phyloP scores from a whole-genome alignment of 2,888 invertebrate species.

The Urechis unicinctus region DNA sequence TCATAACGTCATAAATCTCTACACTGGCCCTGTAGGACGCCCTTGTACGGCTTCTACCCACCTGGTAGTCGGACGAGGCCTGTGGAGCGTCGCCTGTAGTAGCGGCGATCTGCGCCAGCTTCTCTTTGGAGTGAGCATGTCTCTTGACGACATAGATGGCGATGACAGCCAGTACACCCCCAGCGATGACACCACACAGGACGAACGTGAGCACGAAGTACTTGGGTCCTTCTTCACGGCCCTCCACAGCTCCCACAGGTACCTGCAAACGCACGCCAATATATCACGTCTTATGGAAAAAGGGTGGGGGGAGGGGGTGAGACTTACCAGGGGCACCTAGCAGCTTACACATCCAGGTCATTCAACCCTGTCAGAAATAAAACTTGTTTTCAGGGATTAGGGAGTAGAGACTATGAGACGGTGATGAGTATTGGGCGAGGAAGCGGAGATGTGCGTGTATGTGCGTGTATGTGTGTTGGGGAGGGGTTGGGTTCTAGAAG shows the following conservation, averaged over 20 bases:
- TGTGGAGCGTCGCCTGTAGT: slow-evolving; percentile 63
- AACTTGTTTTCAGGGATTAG: no score
- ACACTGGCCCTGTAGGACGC: no score
- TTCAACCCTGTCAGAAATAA: no score
- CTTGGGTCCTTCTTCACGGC: slow-evolving; percentile 16
- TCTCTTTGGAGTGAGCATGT: slow-evolving; percentile 71
- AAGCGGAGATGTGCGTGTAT: no score
- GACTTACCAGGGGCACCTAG: background rate
- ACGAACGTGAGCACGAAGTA: slow-evolving; percentile 57
- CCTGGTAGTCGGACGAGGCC: slow-evolving; percentile 88
- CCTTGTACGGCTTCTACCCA: slow-evolving; percentile 33
- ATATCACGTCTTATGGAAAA: background rate
- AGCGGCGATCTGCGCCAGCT: slow-evolving; percentile 66
- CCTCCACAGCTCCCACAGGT: slow-evolving; percentile 4
- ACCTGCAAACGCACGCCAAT: slow-evolving; percentile 5
- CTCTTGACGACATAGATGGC: slow-evolving; percentile 66
- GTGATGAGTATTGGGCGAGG: no score
- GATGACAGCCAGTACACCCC: slow-evolving; percentile 59
- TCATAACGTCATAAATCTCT: no score
- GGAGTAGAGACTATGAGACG: no score
- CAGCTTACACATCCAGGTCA: background rate
- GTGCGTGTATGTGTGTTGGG: no score
- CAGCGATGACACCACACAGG: slow-evolving; percentile 62
- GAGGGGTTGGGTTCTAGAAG: no score
- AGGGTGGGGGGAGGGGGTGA: background rate